Evolutionary conservation across 2,797 vertebrate species (phyloP).

Genomic region (Limnodromus scolopaceus): DNA sequence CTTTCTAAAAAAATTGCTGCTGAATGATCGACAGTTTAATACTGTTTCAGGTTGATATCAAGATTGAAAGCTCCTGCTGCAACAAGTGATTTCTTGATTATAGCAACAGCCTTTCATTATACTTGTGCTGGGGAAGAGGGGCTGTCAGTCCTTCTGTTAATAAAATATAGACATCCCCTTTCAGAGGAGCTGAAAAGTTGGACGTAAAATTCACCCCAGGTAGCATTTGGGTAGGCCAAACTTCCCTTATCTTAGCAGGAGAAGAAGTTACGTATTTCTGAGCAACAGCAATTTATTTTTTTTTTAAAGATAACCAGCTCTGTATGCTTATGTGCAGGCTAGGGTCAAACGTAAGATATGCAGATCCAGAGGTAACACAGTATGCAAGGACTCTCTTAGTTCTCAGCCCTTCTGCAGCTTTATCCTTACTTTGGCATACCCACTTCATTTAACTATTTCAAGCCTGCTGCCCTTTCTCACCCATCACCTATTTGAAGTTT

Average conservation of each 20-base stretch:
- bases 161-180: conserved; percentile 10
- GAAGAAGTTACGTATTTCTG: background rate
- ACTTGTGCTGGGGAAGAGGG: background rate
- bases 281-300: background rate
- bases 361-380: background rate
- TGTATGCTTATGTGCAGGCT: background rate
- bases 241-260: background rate
- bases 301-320: background rate
- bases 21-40: conserved; percentile 68
- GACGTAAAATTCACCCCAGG: background rate
- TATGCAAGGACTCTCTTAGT: background rate
- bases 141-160: conserved; percentile 6
- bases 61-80: conserved; percentile 51
- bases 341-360: background rate
- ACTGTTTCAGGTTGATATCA: conserved; percentile 27
- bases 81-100: conserved; percentile 66
- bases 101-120: conserved; percentile 35
- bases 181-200: background rate
- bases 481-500: background rate
- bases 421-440: background rate
- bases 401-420: background rate
- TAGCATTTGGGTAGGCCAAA: background rate
- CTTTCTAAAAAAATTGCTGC: conserved; percentile 21
- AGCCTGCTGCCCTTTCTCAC: background rate
- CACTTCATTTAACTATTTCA: background rate